These are phyloP conservation scores for Hetaerina americana DNA, from an alignment of 1,140 invertebrate genomes.

Conservation along the genomic window DNA sequence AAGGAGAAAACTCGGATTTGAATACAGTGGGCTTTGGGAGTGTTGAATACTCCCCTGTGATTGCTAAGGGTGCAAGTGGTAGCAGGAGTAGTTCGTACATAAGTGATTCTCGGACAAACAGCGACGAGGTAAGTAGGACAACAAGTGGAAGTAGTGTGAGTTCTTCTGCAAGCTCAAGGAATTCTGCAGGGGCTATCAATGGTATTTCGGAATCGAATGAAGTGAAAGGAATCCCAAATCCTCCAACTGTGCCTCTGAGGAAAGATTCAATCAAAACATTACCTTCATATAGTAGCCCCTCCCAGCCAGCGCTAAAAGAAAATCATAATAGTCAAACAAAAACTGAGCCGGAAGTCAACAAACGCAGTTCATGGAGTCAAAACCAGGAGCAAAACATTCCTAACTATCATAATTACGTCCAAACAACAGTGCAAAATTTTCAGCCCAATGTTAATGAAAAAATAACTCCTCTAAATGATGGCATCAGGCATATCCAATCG, in stretches of 20 bases:
- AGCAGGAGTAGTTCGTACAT: slow-evolving; percentile 19
- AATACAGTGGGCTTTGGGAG: neutral
- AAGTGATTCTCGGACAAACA: slow-evolving; percentile 16
- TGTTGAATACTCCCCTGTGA: slow-evolving; percentile 6
- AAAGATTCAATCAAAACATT: too few relatives aligned
- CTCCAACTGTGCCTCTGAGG: neutral
- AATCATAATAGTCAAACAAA: too few relatives aligned
- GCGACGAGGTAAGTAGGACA: slow-evolving; percentile 16
- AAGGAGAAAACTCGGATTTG: too few relatives aligned
- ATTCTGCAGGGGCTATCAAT: neutral
- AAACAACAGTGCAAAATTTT: too few relatives aligned
- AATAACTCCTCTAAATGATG: slow-evolving; percentile 21
- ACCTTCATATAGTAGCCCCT: too few relatives aligned
- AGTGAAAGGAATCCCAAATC: neutral
- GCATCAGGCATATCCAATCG: too few relatives aligned
- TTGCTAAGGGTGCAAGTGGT: slow-evolving; percentile 10
- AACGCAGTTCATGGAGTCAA: too few relatives aligned
- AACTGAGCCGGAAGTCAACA: too few relatives aligned
- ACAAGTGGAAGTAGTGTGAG: neutral
- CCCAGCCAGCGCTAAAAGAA: too few relatives aligned
- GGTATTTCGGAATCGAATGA: neutral
- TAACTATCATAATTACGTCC: too few relatives aligned
- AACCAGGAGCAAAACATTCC: too few relatives aligned
- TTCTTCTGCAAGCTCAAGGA: neutral
- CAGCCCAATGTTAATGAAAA: too few relatives aligned